Conservation (phyloP, 2,113 vertebrate genomes). For the Todiramphus saurophagus region DNA sequence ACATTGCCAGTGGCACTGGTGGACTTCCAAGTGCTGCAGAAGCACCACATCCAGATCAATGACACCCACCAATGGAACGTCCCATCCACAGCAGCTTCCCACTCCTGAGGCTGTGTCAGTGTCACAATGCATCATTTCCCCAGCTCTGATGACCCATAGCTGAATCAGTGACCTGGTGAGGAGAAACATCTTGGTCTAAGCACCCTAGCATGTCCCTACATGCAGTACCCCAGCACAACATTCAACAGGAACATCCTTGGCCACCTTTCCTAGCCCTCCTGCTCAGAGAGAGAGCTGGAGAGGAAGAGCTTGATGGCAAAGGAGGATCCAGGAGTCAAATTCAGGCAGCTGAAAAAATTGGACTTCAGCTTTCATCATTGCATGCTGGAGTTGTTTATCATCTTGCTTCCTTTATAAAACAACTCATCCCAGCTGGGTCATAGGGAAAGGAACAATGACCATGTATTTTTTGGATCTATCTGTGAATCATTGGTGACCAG, state of each 20-base stretch:
- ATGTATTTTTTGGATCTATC: constrained; percentile 69
- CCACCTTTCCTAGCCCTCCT: neutral
- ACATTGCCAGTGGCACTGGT: neutral
- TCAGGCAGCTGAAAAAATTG: neutral
- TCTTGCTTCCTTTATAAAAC: constrained; percentile 64
- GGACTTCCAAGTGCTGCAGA: neutral
- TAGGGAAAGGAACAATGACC: constrained; percentile 65
- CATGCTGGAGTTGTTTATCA: constrained; percentile 50
- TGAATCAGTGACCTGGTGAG: neutral
- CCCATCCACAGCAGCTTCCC: neutral
- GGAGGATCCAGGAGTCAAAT: neutral
- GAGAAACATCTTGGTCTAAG: rapidly evolving
- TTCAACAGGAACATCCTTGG: neutral
- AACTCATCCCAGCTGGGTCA: constrained; percentile 61
- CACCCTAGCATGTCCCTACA: rapidly evolving
- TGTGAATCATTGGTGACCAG: constrained; percentile 54
- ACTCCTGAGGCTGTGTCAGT: rapidly evolving
- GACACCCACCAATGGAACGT: neutral
- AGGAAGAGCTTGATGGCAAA: neutral
- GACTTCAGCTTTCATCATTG: neutral
- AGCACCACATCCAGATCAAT: neutral
- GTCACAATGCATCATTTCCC: neutral
- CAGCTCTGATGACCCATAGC: neutral
- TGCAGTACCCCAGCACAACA: neutral
- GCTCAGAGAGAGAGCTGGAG: neutral